Conservation (phyloP, 1,140 invertebrate genomes). For the Diploscapter pachys region DNA sequence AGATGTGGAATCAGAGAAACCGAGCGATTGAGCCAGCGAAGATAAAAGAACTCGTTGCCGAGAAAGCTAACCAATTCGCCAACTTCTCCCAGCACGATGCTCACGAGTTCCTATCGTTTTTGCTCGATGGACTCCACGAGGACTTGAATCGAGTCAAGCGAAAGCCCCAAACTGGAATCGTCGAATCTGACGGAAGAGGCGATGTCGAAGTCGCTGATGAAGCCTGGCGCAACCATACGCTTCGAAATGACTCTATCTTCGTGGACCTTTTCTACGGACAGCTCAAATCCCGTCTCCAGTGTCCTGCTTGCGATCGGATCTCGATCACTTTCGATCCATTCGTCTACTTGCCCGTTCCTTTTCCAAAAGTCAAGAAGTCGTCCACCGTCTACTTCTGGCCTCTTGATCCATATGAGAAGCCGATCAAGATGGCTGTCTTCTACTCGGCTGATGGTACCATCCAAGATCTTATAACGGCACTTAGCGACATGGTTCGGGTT, state of each 20-base stretch:
- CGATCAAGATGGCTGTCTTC: slow-evolving; percentile 44
- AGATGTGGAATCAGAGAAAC: slow-evolving; percentile 60
- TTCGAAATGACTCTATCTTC: slow-evolving; percentile 59
- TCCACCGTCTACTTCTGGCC: slow-evolving; percentile 59
- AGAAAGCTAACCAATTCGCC: slow-evolving; percentile 64
- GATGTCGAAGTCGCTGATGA: slow-evolving; percentile 40
- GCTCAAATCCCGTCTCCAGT: slow-evolving; percentile 63
- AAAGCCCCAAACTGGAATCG: slow-evolving; percentile 67
- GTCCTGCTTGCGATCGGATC: slow-evolving; percentile 64
- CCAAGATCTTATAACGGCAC: slow-evolving; percentile 27
- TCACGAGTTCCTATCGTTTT: slow-evolving; percentile 66
- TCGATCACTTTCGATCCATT: slow-evolving; percentile 69
- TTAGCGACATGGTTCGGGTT: slow-evolving; percentile 25
- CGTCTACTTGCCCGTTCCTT: slow-evolving; percentile 66
- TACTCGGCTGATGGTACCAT: slow-evolving; percentile 36
- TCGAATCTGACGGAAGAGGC: slow-evolving; percentile 62
- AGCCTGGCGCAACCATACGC: slow-evolving; percentile 54
- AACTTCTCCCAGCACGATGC: slow-evolving; percentile 67
- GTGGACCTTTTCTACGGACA: slow-evolving; percentile 62
- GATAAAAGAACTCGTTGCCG: slow-evolving; percentile 63
- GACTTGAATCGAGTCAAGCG: slow-evolving; percentile 67
- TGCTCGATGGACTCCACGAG: slow-evolving; percentile 66
- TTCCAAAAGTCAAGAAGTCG: slow-evolving; percentile 63
- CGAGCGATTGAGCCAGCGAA: slow-evolving; percentile 60
- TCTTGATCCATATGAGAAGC: slow-evolving; percentile 58